A percentile compares a stretch with the other conserved stretches of the same genome.
Conservation (phyloP, 2,113 vertebrate genomes). For the Rissa tridactyla region DNA sequence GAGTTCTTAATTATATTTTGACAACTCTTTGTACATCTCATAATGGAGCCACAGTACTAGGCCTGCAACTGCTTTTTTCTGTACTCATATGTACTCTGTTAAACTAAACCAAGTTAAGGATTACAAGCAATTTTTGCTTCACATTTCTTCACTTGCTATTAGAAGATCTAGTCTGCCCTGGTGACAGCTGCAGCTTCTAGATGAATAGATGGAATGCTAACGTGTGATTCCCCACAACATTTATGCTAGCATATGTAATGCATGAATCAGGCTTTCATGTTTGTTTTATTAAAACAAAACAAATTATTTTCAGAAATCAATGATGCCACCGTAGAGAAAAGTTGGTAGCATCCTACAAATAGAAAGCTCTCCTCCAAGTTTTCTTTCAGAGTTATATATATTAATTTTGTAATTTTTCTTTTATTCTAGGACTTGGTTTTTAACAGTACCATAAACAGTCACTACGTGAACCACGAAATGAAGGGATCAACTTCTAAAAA, state of each 20-base stretch:
- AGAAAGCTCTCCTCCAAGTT: neutral
- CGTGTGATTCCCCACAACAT: neutral
- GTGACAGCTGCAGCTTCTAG: neutral
- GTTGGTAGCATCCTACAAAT: neutral
- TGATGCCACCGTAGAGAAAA: neutral
- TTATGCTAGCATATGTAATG: neutral
- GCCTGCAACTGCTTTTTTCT: neutral
- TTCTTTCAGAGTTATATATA: neutral
- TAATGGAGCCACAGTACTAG: neutral
- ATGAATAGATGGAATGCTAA: neutral
- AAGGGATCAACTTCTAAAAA: neutral
- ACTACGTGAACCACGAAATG: neutral
- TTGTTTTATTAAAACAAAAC: neutral
- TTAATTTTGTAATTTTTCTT: neutral
- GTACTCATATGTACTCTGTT: conserved; percentile 15
- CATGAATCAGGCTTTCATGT: neutral
- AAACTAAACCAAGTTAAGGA: conserved; percentile 53
- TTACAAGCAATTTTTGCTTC: conserved; percentile 26
- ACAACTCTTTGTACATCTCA: conserved; percentile 26
- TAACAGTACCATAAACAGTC: neutral
- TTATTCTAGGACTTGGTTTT: neutral
- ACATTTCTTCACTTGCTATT: conserved; percentile 13
- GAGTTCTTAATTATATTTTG: conserved; percentile 38
- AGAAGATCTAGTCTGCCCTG: neutral
- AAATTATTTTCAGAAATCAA: neutral